Evolutionary conservation across 2,113 vertebrate species (phyloP), one percentile per base, ranked within the genome.

Genomic region (Xenopus borealis): DNA sequence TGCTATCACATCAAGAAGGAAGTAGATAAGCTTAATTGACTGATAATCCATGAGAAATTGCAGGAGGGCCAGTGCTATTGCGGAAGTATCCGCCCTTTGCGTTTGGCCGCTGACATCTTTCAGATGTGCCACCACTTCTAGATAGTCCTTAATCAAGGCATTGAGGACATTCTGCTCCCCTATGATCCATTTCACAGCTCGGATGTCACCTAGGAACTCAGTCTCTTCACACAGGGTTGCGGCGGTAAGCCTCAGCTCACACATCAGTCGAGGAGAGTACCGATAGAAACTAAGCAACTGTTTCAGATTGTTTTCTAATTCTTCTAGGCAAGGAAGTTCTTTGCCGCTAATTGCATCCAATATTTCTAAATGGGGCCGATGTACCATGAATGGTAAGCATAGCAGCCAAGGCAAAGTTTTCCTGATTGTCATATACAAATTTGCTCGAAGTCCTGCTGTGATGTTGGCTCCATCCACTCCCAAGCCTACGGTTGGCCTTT

Each of bases 11-110:
- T 98, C 96, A 75, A 98, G 85, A 12, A 98, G 91, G 83, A 98
- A 98, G 83, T 98, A 96, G 82, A 98, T 96, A 63, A 98, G 93
- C 85, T 98, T 98, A 69, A 98, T 86, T 0, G 96, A 97, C 82
- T 98, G 96, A 78, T 98, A 98, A 83, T 98, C 96, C 93, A 96
- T 90, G 69, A 98, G 94, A 82, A 98, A 98, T 83, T 98, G 96
- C 75, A 98, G 86, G 23, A 98, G 92, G 23, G 95, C 94, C 74
- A 98, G 88, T 0, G 96, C 95, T 1, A 98, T 95, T 80, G 96
- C 96, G 0, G 96, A 93, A 19, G 96, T 94, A 0, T 98, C 96
- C 0, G 93, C 95, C 55, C 94, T 91, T 85, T 98, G 96, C 0
- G 95, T 96, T 80, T 98, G 96, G 78, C 90, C 92, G 20, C 96